Percentiles rank a stretch among this genome's conserved stretches.
phyloP scores from a whole-genome alignment of 2,797 vertebrate species.

The Acipenser ruthenus region DNA sequence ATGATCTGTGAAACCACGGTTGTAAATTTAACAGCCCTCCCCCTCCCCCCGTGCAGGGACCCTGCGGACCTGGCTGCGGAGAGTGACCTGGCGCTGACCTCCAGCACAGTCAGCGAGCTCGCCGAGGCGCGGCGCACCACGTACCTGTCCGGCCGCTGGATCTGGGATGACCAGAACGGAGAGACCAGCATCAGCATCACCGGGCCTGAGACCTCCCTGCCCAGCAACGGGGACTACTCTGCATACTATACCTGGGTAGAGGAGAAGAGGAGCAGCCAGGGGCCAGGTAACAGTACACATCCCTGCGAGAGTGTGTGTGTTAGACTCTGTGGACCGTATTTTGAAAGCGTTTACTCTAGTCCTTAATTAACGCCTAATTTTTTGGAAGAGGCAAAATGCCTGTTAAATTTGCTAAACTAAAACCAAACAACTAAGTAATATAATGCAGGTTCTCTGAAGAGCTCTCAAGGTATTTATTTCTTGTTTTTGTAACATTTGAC shows the following conservation, averaged over 20 bases:
- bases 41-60: conserved; percentile 56
- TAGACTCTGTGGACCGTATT: conserved; percentile 8
- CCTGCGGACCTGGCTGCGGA: conserved; percentile 74
- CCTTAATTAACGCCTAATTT: no score
- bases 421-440: no score
- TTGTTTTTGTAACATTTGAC: not conserved
- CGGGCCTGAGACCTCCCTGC: conserved; percentile 77
- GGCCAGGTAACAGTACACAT: conserved; percentile 65
- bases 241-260: conserved; percentile 93
- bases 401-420: no score
- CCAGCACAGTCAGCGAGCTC: conserved; percentile 91
- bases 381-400: not conserved
- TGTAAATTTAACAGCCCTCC: not conserved
- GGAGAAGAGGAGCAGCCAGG: conserved; percentile 85
- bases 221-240: conserved; percentile 91
- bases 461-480: not conserved
- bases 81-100: conserved; percentile 78
- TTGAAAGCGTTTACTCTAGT: not conserved
- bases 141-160: conserved; percentile 91
- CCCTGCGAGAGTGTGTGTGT: conserved; percentile 9
- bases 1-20: no score
- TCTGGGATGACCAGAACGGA: conserved; percentile 92
- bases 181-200: conserved; percentile 95
- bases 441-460: not conserved
- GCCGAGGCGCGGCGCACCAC: conserved; percentile 89